These are phyloP conservation scores for Hydraecia micacea DNA, from an alignment of 2,888 invertebrate genomes.

Conservation along the genomic window DNA sequence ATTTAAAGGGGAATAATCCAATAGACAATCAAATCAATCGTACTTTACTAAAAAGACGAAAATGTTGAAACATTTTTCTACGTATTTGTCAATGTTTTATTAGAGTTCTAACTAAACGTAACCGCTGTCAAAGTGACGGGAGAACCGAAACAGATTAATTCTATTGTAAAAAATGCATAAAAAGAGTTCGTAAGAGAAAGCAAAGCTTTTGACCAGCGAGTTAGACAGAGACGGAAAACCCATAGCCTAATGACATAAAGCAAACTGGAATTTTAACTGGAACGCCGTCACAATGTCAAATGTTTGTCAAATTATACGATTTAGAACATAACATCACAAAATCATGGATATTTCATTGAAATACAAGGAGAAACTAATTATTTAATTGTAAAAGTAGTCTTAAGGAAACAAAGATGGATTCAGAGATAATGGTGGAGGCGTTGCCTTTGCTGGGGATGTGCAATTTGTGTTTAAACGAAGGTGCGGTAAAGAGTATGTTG, in stretches of 20 bases:
- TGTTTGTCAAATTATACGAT: slow-evolving; percentile 34
- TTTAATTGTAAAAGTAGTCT: slow-evolving; percentile 29
- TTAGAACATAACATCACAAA: slow-evolving; percentile 35
- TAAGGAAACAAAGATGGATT: slow-evolving; percentile 72
- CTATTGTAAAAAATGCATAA: neutral
- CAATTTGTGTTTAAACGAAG: slow-evolving; percentile 84
- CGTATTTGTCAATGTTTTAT: neutral
- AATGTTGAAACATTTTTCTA: neutral
- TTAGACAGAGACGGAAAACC: slow-evolving; percentile 8
- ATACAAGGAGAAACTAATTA: slow-evolving; percentile 40
- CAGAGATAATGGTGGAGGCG: slow-evolving; percentile 83
- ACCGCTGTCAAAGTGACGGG: slow-evolving; percentile 20
- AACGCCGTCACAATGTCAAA: slow-evolving; percentile 49
- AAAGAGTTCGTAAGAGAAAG: slow-evolving; percentile 18
- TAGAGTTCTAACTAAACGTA: slow-evolving; percentile 25
- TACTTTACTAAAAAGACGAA: neutral
- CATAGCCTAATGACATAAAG: neutral
- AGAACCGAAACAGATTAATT: slow-evolving; percentile 10
- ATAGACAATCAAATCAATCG: neutral
- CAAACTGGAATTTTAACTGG: slow-evolving; percentile 34
- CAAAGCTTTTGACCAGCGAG: accelerated
- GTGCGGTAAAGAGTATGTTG: slow-evolving; percentile 85
- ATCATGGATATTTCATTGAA: slow-evolving; percentile 21
- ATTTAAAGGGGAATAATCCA: neutral
- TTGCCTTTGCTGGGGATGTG: slow-evolving; percentile 84